Conservation (phyloP, 2,113 vertebrate genomes). For the Smithornis capensis region DNA sequence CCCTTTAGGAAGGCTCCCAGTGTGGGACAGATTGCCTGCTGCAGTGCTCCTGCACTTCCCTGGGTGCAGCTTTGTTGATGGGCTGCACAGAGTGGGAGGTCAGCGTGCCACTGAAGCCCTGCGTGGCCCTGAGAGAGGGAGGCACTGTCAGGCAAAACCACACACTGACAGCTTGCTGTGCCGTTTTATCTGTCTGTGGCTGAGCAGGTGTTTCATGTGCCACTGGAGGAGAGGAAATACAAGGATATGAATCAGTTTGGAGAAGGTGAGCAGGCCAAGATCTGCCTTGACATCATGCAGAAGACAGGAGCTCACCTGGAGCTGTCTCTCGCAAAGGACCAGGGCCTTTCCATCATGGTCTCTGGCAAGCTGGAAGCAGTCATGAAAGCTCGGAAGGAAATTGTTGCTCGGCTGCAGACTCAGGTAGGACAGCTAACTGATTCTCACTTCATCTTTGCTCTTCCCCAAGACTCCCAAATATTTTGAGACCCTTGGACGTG, state of each 20-base stretch:
- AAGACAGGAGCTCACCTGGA: conserved; percentile 97
- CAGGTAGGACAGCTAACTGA: conserved; percentile 79
- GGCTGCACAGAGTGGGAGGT: not conserved
- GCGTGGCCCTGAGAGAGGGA: not conserved
- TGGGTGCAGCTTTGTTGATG: not conserved
- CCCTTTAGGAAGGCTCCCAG: not conserved
- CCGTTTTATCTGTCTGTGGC: not conserved
- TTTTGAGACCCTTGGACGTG: conserved; percentile 22
- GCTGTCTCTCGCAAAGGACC: conserved; percentile 97
- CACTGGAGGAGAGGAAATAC: conserved; percentile 96
- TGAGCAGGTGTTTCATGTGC: conserved; percentile 95
- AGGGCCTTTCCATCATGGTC: conserved; percentile 99
- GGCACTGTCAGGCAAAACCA: not conserved
- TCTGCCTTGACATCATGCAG: conserved; percentile 99
- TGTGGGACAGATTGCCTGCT: not conserved
- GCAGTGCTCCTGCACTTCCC: not conserved
- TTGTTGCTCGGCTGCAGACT: conserved; percentile 96
- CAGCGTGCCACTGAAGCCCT: not conserved
- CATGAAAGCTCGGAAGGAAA: conserved; percentile 99
- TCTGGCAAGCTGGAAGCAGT: conserved; percentile 96
- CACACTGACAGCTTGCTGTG: not conserved
- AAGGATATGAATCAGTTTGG: conserved; percentile 99
- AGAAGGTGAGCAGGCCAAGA: conserved; percentile 97
- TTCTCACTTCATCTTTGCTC: not conserved
- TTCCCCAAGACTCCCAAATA: not conserved